phyloP scores from a whole-genome alignment of 2,797 vertebrate genomes.

The Thunnus albacares region DNA sequence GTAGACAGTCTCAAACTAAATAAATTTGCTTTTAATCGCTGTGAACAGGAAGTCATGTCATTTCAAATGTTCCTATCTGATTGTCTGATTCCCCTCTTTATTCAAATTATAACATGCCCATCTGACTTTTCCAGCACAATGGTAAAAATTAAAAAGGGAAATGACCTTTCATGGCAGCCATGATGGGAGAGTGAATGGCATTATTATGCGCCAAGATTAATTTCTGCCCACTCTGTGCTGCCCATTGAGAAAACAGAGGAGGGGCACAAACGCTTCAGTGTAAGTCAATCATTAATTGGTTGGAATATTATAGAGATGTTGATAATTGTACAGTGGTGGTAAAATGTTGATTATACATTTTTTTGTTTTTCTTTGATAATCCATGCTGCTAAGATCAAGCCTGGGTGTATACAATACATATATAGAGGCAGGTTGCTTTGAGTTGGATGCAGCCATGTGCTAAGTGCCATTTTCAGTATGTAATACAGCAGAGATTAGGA shows the following conservation, averaged over 20 bases:
- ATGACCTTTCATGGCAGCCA: conserved; percentile 87
- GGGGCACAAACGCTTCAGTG: conserved; percentile 66
- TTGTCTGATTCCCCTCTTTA: conserved; percentile 89
- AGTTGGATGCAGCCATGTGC: conserved; percentile 45
- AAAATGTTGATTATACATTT: conserved; percentile 40
- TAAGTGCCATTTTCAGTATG: conserved; percentile 44
- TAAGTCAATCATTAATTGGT: conserved; percentile 73
- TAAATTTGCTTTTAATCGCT: conserved; percentile 91
- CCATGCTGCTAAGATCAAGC: conserved; percentile 4
- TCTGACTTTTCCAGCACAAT: conserved; percentile 89
- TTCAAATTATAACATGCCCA: conserved; percentile 91
- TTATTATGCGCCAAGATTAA: conserved; percentile 87
- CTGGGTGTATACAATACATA: background rate
- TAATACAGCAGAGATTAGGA: conserved; percentile 55
- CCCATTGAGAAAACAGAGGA: conserved; percentile 81
- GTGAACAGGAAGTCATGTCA: conserved; percentile 88
- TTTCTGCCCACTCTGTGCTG: conserved; percentile 81
- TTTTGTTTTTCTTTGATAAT: conserved; percentile 12
- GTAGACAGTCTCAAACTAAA: conserved; percentile 87
- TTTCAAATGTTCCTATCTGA: conserved; percentile 88
- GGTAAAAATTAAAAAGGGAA: conserved; percentile 89
- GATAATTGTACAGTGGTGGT: conserved; percentile 36
- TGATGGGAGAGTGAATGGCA: conserved; percentile 88
- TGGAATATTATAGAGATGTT: conserved; percentile 65
- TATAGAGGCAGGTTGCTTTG: conserved; percentile 32